Conservation (phyloP, 2,888 invertebrate genomes). For the Watsonalla cultraria region DNA sequence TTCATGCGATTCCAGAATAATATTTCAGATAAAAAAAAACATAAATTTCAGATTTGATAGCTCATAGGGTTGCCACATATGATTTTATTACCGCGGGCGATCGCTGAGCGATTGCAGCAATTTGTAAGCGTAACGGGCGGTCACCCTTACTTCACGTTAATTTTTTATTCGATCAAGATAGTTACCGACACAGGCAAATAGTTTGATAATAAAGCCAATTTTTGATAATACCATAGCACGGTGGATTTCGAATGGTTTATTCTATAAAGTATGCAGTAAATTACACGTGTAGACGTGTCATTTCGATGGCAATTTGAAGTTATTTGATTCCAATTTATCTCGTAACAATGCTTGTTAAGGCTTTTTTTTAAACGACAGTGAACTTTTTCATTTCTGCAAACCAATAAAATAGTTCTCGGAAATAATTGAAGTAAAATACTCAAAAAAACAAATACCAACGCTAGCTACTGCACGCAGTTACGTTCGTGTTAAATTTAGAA, state of each 20-base stretch:
- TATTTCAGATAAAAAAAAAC: too few species aligned
- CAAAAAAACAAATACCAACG: too few species aligned
- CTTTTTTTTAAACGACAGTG: slow-evolving; percentile 35
- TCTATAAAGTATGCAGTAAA: slow-evolving; percentile 54
- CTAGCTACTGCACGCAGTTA: too few species aligned
- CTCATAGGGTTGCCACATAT: slow-evolving; percentile 21
- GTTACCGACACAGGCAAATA: slow-evolving; percentile 55
- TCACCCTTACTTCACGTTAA: slow-evolving; percentile 55
- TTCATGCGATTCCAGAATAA: too few species aligned
- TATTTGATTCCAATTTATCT: slow-evolving; percentile 68
- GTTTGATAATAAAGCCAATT: slow-evolving; percentile 75
- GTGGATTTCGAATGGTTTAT: slow-evolving; percentile 47
- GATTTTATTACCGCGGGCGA: slow-evolving; percentile 30
- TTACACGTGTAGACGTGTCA: slow-evolving; percentile 60
- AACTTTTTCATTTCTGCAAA: slow-evolving; percentile 13
- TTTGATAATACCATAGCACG: slow-evolving; percentile 61
- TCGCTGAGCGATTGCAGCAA: slow-evolving; percentile 56
- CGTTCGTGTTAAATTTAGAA: too few species aligned
- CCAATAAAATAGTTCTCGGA: background rate
- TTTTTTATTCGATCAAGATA: slow-evolving; percentile 74
- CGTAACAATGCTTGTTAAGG: slow-evolving; percentile 39
- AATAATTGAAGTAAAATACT: too few species aligned
- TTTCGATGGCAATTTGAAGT: slow-evolving; percentile 64
- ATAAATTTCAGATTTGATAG: slow-evolving; percentile 1
- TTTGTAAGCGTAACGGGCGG: slow-evolving; percentile 56